phyloP scores from a whole-genome alignment of 2,797 vertebrate genomes.

The Takifugu rubripes region DNA sequence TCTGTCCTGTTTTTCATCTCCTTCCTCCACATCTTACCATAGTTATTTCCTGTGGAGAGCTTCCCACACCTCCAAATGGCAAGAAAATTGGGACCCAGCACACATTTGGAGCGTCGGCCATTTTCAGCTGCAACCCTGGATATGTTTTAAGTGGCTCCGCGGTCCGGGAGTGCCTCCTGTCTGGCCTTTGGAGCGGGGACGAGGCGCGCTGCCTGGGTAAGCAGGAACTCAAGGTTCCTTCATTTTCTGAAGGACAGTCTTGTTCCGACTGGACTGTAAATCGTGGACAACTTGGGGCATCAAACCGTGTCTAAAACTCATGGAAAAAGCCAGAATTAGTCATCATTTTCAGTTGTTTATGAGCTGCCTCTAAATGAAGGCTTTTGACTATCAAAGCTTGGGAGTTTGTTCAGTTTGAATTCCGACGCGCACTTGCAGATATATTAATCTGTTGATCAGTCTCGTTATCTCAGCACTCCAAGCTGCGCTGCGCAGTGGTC shows the following conservation, averaged over 20 bases:
- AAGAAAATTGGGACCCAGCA: slow-evolving; percentile 97
- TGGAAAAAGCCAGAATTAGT: slow-evolving; percentile 29
- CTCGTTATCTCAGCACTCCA: slow-evolving; percentile 30
- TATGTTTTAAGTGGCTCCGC: slow-evolving; percentile 91
- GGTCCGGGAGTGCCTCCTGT: slow-evolving; percentile 92
- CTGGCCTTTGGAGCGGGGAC: slow-evolving; percentile 93
- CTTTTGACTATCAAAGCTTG: slow-evolving; percentile 14
- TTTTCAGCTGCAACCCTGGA: slow-evolving; percentile 92
- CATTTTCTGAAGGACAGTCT: slow-evolving; percentile 15
- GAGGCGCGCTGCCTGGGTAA: slow-evolving; percentile 94
- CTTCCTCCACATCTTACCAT: slow-evolving; percentile 40
- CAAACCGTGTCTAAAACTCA: slow-evolving; percentile 29
- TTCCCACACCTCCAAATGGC: slow-evolving; percentile 90
- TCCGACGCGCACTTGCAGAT: slow-evolving; percentile 37
- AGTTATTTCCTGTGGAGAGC: slow-evolving; percentile 97
- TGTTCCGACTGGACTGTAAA: slow-evolving; percentile 29
- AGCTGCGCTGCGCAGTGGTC: slow-evolving; percentile 37
- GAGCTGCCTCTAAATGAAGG: neutral
- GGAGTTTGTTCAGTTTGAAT: neutral
- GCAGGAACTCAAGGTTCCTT: slow-evolving; percentile 39
- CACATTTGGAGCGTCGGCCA: slow-evolving; percentile 92
- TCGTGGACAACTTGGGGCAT: slow-evolving; percentile 2
- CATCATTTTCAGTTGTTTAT: neutral
- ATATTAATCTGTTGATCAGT: slow-evolving; percentile 42
- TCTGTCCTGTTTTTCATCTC: slow-evolving; percentile 7